A percentile compares a stretch with the other conserved stretches of the same genome.
Evolutionary conservation across 2,113 vertebrate species (phyloP).

Genomic region (Zosterops hypoxanthus): DNA sequence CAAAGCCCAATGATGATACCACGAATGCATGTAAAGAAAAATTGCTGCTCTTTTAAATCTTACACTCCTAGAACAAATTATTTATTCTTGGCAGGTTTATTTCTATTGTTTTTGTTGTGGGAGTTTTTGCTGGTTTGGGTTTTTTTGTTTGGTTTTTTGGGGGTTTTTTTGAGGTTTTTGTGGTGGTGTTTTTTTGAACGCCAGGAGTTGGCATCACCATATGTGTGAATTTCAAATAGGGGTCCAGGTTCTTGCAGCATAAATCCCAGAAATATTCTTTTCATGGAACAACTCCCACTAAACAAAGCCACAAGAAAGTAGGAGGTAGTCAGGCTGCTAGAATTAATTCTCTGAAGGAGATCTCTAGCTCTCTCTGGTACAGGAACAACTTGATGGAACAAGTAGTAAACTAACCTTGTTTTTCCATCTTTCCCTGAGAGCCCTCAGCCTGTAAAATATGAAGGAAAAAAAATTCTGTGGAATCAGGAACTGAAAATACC

Average conservation of each 20-base stretch:
- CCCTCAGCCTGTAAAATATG: neutral
- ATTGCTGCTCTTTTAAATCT: neutral
- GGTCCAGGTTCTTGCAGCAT: neutral
- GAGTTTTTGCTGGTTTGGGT: no score
- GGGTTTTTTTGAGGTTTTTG: neutral
- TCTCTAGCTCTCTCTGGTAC: neutral
- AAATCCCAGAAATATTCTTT: neutral
- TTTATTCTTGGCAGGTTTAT: neutral
- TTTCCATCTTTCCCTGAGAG: neutral
- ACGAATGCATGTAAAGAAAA: neutral
- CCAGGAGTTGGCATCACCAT: neutral
- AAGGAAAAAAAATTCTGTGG: neutral
- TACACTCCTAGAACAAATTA: neutral
- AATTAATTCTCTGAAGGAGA: neutral
- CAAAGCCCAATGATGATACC: neutral
- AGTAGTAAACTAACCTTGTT: neutral
- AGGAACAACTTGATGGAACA: neutral
- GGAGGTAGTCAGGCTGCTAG: neutral
- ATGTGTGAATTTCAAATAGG: neutral
- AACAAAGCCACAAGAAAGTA: neutral
- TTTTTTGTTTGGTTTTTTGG: neutral
- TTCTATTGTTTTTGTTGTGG: neutral
- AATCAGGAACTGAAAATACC: neutral
- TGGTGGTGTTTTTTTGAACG: neutral
- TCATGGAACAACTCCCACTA: neutral